Percentiles rank a stretch among this genome's conserved stretches.
Conservation (phyloP, 2,888 invertebrate species). For the Lycocerus yunnanus region DNA sequence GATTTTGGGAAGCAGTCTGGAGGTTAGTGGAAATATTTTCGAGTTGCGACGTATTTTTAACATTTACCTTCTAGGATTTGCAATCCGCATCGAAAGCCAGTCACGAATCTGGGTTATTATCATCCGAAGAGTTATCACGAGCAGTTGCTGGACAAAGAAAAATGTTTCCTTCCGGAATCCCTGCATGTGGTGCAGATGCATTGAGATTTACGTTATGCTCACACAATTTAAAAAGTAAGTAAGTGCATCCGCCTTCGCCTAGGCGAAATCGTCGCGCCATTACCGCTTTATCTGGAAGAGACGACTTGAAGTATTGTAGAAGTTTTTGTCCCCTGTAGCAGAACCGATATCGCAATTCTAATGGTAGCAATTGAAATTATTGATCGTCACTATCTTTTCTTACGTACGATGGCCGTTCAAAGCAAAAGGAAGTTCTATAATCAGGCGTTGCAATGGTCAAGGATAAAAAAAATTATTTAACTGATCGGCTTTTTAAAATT, state of each 20-base stretch:
- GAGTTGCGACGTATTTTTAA: background rate
- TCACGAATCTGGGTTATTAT: conserved; percentile 46
- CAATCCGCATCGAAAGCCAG: conserved; percentile 40
- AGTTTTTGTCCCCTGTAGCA: background rate
- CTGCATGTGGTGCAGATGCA: conserved; percentile 95
- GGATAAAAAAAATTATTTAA: too few relatives aligned
- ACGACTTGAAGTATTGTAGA: background rate
- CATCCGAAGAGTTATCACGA: conserved; percentile 50
- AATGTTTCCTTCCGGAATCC: conserved; percentile 82
- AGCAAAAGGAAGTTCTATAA: too few relatives aligned
- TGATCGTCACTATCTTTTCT: background rate
- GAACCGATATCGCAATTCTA: background rate
- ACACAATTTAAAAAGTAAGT: conserved; percentile 55
- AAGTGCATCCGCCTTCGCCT: background rate
- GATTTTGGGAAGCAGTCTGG: conserved; percentile 82
- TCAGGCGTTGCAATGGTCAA: too few relatives aligned
- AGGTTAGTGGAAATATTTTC: conserved; percentile 56
- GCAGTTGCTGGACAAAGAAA: conserved; percentile 57
- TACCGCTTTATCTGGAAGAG: background rate
- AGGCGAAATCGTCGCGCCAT: background rate
- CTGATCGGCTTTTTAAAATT: too few relatives aligned
- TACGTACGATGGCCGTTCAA: too few relatives aligned
- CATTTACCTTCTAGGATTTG: conserved; percentile 37
- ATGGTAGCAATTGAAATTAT: background rate
- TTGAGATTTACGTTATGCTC: conserved; percentile 73